Percentiles rank a stretch among this genome's conserved stretches.
These are phyloP conservation scores for Anoura caudifer DNA, from an alignment of 2,113 vertebrate species.

Conservation along the genomic window DNA sequence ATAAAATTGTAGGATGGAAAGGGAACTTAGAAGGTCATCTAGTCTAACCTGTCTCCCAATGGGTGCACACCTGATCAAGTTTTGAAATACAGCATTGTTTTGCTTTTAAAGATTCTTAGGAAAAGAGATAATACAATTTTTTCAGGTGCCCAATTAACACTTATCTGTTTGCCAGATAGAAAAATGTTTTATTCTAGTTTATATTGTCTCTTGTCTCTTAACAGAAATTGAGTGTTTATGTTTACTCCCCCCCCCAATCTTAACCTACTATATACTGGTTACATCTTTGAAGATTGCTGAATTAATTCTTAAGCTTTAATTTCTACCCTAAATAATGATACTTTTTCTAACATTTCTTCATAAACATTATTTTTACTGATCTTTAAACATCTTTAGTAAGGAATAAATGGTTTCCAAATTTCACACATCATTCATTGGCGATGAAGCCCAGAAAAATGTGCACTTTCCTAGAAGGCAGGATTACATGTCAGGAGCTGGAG, in stretches of 20 bases:
- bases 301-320: neutral
- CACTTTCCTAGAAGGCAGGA: neutral
- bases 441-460: neutral
- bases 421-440: neutral
- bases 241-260: neutral
- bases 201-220: neutral
- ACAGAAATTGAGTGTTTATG: neutral
- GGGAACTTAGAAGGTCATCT: constrained; percentile 7
- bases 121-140: neutral
- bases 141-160: neutral
- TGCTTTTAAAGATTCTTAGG: neutral
- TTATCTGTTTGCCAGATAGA: neutral
- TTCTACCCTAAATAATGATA: neutral
- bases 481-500: neutral
- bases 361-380: neutral
- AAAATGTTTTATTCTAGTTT: neutral
- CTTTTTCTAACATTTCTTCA: neutral
- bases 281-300: neutral
- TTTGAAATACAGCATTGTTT: constrained; percentile 41
- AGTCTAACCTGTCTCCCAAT: neutral
- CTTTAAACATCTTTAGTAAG: neutral
- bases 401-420: neutral
- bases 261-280: neutral
- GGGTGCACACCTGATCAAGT: neutral
- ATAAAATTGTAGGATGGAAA: neutral